phyloP scores from a whole-genome alignment of 2,113 vertebrate genomes.

The Hydrochoerus hydrochaeris region DNA sequence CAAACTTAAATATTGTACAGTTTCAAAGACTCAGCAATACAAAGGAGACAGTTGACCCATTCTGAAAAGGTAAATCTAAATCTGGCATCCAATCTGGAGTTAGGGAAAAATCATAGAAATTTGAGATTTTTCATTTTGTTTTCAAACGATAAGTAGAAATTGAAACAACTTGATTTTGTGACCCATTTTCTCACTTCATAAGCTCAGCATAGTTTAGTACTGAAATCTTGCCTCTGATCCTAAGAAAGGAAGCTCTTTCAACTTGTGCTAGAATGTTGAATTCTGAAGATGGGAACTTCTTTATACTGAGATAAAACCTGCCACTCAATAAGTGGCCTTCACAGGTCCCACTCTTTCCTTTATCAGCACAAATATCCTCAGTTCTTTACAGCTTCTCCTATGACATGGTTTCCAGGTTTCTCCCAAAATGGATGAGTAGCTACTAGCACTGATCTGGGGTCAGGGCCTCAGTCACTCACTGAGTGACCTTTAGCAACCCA shows the following conservation, averaged over 20 bases:
- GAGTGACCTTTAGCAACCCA: neutral
- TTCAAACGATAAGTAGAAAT: constrained; percentile 40
- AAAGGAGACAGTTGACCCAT: neutral
- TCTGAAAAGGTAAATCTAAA: neutral
- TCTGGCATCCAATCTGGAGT: neutral
- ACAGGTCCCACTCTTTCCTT: neutral
- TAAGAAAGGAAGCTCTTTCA: neutral
- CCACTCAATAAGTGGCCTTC: neutral
- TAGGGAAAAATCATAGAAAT: neutral
- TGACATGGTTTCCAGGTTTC: neutral
- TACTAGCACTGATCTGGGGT: neutral
- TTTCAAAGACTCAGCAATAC: neutral
- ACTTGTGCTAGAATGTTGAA: neutral
- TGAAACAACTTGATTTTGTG: constrained; percentile 8
- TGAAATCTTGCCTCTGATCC: constrained; percentile 9
- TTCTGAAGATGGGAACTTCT: neutral
- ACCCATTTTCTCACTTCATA: constrained; percentile 19
- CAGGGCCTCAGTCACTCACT: neutral
- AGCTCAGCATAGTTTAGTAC: neutral
- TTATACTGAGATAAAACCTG: neutral
- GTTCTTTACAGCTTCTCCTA: neutral
- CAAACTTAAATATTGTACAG: neutral
- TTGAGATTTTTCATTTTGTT: neutral
- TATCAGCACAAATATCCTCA: neutral
- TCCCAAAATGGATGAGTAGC: neutral